Evolutionary conservation across 2,888 invertebrate genomes (phyloP), one percentile per base, ranked within the genome.

Genomic region (Orthonevra nobilis): DNA sequence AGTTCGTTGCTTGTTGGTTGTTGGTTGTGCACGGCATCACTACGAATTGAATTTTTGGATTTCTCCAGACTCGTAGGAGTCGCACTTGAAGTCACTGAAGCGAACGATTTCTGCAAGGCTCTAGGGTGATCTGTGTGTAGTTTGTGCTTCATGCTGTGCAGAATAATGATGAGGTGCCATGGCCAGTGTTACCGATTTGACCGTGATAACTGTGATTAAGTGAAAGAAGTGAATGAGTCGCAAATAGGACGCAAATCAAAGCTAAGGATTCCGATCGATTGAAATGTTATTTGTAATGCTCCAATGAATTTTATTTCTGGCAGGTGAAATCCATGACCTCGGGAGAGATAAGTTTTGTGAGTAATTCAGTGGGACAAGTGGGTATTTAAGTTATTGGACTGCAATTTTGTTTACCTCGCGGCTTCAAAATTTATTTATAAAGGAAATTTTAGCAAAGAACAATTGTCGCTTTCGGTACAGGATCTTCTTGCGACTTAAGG

Each of bases 121-220:
- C 14, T 34, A 23, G 52, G 36, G 36, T 14, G 17, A 2, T 19
- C 17, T 19, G 17, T 30, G 1, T 19, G 17, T 3, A 17, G 12
- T 32, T 9, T 40, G 30, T 9, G 26, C 17, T 15, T 28, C 50
- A 60, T 38, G 52, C 58, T 61, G 40, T 34, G 38, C 7, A 14
- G 40, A 52, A 38, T 38, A 46, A 75, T 69, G 54, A 69, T 56
- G 61, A 68, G 74, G n/a, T n/a, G n/a, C n/a, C n/a, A n/a, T n/a
- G 69, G 69, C 63, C 63, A 69, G 69, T 63, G 69, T 69, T 56
- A 50, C 69, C 69, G 38, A 72, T 42, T 74, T 15, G 46, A 15
- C 3, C 10, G 1, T 68, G 54, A 69, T 75, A 50, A 69, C 52
- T 50, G 75, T 75, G 28, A 69, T 75, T 63, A 48, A 4, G 6